phyloP scores from a whole-genome alignment of 2,797 vertebrate genomes.

The Eupleurogrammus muticus region DNA sequence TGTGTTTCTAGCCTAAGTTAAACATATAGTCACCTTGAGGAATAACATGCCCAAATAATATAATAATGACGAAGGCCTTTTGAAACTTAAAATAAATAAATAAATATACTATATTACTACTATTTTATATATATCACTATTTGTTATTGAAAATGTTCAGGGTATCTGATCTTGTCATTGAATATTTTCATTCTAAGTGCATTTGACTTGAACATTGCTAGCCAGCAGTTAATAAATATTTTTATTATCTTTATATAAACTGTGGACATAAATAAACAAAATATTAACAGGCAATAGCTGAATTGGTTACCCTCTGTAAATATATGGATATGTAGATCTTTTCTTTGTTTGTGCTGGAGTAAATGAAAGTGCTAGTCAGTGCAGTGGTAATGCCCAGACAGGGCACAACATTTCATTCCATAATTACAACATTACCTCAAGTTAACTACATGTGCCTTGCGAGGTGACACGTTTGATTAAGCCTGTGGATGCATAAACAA shows the following conservation, averaged over 20 bases:
- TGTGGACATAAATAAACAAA: conserved; percentile 24
- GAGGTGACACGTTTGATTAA: conserved; percentile 75
- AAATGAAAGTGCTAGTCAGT: conserved; percentile 59
- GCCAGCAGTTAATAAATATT: neutral
- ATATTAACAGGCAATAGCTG: conserved; percentile 33
- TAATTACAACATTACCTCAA: conserved; percentile 74
- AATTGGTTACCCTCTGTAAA: conserved; percentile 48
- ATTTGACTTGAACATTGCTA: neutral
- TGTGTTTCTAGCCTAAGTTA: conserved; percentile 69
- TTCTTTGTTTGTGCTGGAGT: conserved; percentile 54
- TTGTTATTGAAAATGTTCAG: conserved; percentile 32
- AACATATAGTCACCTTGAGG: conserved; percentile 78
- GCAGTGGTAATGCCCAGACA: conserved; percentile 63
- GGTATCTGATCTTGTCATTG: neutral
- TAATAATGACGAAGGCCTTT: conserved; percentile 67
- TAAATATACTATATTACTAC: no score
- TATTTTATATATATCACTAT: no score
- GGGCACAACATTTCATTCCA: conserved; percentile 65
- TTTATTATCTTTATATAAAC: neutral
- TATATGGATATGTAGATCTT: conserved; percentile 51
- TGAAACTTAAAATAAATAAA: conserved; percentile 30
- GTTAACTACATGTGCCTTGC: conserved; percentile 69
- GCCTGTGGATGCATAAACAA: conserved; percentile 69
- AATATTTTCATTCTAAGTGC: neutral
- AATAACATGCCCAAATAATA: conserved; percentile 65